Base-by-base conservation (phyloP, 1,140 invertebrate genomes). In the Atta texana region DNA sequence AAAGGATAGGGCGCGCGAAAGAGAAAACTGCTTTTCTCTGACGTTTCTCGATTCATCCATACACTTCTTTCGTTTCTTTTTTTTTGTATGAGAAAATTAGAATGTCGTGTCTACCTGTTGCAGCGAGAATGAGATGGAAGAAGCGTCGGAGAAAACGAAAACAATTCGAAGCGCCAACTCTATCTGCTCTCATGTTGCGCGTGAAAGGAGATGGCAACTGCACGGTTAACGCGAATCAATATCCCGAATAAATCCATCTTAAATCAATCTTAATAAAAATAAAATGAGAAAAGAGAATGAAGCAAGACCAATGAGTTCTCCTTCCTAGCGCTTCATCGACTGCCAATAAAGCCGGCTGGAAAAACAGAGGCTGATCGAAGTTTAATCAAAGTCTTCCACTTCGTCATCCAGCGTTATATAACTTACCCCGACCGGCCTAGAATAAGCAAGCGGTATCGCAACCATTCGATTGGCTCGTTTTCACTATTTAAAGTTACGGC, bases 341-440 rank as follows among this genome's bases (percentile, higher is more conserved):
- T 51, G 53, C 80, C 80, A 61, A 57, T 85, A 78, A 66, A 44
- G 31, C 82, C n/a, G 49, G 61, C 49, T 68, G 82, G 49, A 78
- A 85, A 78, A 85, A 78, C 74, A 68, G 74, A 75, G 80, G 55
- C 80, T 84, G 80, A 85, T 85, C 61, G 82, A 85, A 85, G 59
- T 76, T 85, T 85, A 85, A 85, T 85, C 82, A 85, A 78, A 66
- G 69, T 84, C 80, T 75, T 74, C 80, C 80, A 74, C 80, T 74
- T 66, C 82, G 82, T 78, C 75, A 76, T 87, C 18, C 61, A 61
- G 18, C 63, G 53, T 76, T 76, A 76, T 87, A 75, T 68, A 59
- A 44, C 76, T 14, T 28, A 34, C 7, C 80, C 55, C 39, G 44
- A 44, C 10, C 80, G 16, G 49, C 10, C 44, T 31, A 75, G 82